Percentiles rank a stretch among this genome's conserved stretches.
phyloP scores from a whole-genome alignment of 2,113 vertebrate genomes.

The human region GRCh38 chr2:7518501-7519000 shows the following conservation, averaged over 20 bases:
- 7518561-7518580: not conserved
- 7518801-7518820: not conserved
- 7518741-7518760: not conserved
- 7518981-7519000: not conserved
- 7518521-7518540: not conserved
- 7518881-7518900: not conserved
- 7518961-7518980: too few species aligned
- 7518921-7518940: not conserved
- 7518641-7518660: fast-evolving
- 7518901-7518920: fast-evolving
- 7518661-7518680: not conserved
- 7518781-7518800: not conserved
- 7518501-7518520: not conserved
- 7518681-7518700: not conserved
- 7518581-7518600: not conserved
- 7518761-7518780: not conserved
- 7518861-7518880: not conserved
- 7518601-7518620: too few species aligned
- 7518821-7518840: not conserved
- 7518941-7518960: not conserved
- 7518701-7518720: not conserved
- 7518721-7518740: not conserved
- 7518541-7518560: not conserved
- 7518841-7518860: not conserved
- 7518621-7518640: too few species aligned